Conservation (phyloP, 2,888 invertebrate species). For the Muscina levida region DNA sequence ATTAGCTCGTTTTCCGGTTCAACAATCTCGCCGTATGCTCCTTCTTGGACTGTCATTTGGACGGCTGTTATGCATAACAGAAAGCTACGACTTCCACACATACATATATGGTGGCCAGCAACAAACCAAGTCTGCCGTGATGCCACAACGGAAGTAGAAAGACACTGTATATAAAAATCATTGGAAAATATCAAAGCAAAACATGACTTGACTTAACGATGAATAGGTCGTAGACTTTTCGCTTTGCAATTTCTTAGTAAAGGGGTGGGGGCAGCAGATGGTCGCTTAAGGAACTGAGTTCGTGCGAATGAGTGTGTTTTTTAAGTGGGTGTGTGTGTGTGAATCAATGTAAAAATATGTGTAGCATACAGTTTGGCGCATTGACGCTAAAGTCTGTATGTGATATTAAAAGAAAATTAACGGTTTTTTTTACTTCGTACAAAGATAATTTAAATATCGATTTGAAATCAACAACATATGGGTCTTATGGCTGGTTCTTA, state of each 20-base stretch:
- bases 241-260: background rate
- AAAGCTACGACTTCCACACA: slow-evolving; percentile 10
- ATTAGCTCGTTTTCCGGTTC: slow-evolving; percentile 77
- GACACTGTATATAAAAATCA: background rate
- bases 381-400: slow-evolving; percentile 29
- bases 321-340: slow-evolving; percentile 70
- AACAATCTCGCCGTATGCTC: slow-evolving; percentile 72
- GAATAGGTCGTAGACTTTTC: slow-evolving; percentile 62
- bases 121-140: slow-evolving; percentile 6
- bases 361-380: too few species aligned
- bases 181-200: slow-evolving; percentile 18
- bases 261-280: background rate
- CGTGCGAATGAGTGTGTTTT: too few species aligned
- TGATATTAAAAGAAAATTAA: slow-evolving; percentile 31
- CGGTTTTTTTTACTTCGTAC: background rate
- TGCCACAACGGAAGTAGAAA: background rate
- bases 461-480: slow-evolving; percentile 15
- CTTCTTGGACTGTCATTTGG: background rate
- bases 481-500: background rate
- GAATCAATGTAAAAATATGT: too few species aligned
- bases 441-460: slow-evolving; percentile 31
- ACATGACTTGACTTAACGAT: slow-evolving; percentile 64
- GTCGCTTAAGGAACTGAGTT: slow-evolving; percentile 9
- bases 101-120: slow-evolving; percentile 16
- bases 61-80: slow-evolving; percentile 41